A percentile compares a stretch with the other conserved stretches of the same genome.
Evolutionary conservation across 2,797 vertebrate genomes (phyloP).

Genomic region (Hypotaenidia philippensis): DNA sequence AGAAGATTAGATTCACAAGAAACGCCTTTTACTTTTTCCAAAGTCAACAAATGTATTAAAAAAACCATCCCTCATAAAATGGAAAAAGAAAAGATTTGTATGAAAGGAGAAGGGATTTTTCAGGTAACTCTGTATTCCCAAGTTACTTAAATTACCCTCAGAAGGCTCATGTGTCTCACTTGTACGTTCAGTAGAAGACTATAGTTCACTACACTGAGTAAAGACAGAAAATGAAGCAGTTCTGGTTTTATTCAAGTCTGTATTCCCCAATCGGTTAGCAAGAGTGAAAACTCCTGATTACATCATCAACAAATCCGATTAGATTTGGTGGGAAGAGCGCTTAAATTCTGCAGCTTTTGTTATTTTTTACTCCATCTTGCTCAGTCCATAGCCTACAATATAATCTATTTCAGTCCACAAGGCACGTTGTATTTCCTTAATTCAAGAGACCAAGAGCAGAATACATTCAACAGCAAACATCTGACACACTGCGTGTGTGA

Average conservation of each 20-base stretch:
- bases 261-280: conserved; percentile 1
- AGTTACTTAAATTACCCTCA: neutral
- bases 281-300: neutral
- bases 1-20: conserved; percentile 70
- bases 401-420: neutral
- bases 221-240: neutral
- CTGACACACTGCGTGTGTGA: neutral
- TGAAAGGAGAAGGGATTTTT: conserved; percentile 19
- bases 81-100: neutral
- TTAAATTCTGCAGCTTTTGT: neutral
- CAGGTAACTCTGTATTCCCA: conserved; percentile 26
- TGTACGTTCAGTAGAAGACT: neutral
- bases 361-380: neutral
- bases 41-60: conserved; percentile 50
- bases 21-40: conserved; percentile 55
- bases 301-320: neutral
- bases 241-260: neutral
- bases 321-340: neutral
- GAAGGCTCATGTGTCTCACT: neutral
- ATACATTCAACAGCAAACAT: neutral
- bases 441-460: neutral
- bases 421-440: neutral
- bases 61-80: neutral
- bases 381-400: neutral
- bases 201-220: neutral